Percentiles rank a stretch among this genome's conserved stretches.
These are phyloP conservation scores for Aplocera efformata DNA, from an alignment of 2,888 invertebrate genomes.

Conservation along the genomic window DNA sequence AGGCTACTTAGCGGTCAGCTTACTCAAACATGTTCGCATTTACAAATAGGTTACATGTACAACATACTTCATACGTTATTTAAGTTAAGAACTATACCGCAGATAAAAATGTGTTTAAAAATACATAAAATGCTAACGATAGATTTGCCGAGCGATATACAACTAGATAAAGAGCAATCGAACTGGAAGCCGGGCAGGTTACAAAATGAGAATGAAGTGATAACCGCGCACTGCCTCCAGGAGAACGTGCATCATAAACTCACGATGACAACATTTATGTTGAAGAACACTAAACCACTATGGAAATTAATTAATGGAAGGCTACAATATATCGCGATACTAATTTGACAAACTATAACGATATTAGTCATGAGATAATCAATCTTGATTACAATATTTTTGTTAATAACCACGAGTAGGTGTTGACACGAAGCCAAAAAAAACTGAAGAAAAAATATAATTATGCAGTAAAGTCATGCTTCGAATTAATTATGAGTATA, in stretches of 20 bases:
- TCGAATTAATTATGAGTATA: slow-evolving; percentile 22
- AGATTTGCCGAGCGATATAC: too few species aligned
- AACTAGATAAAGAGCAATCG: not conserved
- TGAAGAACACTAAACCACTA: too few species aligned
- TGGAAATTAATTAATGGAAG: too few species aligned
- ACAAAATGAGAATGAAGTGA: slow-evolving; percentile 2
- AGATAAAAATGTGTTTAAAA: too few species aligned
- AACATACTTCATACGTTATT: too few species aligned
- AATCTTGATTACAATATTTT: slow-evolving; percentile 15
- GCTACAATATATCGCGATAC: too few species aligned
- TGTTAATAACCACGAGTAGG: slow-evolving; percentile 6
- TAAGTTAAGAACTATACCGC: too few species aligned
- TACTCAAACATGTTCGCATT: too few species aligned
- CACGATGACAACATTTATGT: too few species aligned
- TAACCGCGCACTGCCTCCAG: not conserved
- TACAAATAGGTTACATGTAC: too few species aligned
- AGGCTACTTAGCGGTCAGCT: too few species aligned
- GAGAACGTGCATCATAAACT: slow-evolving; percentile 3
- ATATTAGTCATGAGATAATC: slow-evolving; percentile 8
- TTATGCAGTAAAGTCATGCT: slow-evolving; percentile 16
- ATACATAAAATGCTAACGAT: too few species aligned
- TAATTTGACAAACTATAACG: not conserved
- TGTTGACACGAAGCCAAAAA: slow-evolving; percentile 17
- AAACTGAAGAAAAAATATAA: slow-evolving; percentile 15
- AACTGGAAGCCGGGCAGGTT: not conserved